Evolutionary conservation across 2,888 invertebrate species (phyloP).

Genomic region (Homarus gammarus): DNA sequence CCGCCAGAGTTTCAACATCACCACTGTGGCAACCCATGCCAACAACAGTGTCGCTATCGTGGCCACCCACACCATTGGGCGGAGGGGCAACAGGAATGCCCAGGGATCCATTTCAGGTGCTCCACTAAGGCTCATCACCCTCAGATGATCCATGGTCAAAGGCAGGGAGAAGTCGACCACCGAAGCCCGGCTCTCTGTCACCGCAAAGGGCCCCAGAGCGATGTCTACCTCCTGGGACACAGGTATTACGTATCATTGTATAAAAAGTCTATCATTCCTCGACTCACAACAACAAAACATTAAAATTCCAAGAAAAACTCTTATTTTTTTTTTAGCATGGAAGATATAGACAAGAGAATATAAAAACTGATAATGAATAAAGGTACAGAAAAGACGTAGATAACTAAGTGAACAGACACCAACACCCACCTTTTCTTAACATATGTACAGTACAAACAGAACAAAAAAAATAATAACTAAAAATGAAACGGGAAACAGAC

Average conservation of each 20-base stretch:
- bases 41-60: slow-evolving; percentile 2
- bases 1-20: not conserved
- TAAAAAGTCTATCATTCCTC: too few relatives aligned
- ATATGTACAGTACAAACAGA: too few relatives aligned
- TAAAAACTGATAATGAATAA: too few relatives aligned
- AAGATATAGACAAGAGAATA: too few relatives aligned
- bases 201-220: slow-evolving; percentile 24
- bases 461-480: too few relatives aligned
- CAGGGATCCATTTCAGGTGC: slow-evolving; percentile 20
- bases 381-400: too few relatives aligned
- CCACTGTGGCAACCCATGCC: not conserved
- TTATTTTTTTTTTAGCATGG: too few relatives aligned
- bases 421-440: too few relatives aligned
- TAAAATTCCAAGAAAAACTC: too few relatives aligned
- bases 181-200: slow-evolving; percentile 6
- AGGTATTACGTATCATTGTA: not conserved
- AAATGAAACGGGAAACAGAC: too few relatives aligned
- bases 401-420: too few relatives aligned
- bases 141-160: slow-evolving; percentile 17
- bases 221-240: slow-evolving; percentile 33
- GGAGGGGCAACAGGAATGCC: slow-evolving; percentile 1
- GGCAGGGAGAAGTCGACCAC: slow-evolving; percentile 27
- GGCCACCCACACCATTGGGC: slow-evolving; percentile 7
- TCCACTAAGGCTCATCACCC: slow-evolving; percentile 1
- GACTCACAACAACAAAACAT: too few relatives aligned